phyloP scores from a whole-genome alignment of 2,113 vertebrate species.

The Petrocephalus microphthalmus region DNA sequence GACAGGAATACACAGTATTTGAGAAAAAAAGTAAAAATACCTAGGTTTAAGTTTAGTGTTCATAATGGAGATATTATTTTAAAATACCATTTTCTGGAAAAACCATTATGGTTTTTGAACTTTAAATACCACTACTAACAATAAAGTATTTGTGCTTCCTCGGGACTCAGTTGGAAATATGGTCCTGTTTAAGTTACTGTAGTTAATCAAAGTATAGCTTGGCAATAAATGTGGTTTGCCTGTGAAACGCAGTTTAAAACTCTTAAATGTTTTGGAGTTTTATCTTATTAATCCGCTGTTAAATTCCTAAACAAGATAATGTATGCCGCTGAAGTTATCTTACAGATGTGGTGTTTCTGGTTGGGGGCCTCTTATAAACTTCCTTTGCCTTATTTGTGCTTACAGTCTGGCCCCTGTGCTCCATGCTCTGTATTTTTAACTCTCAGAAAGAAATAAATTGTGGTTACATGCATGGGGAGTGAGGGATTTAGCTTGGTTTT shows the following conservation, averaged over 20 bases:
- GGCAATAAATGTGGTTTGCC: not conserved
- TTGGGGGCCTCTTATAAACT: not conserved
- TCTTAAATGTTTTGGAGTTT: not conserved
- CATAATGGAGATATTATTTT: not conserved
- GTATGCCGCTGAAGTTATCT: not conserved
- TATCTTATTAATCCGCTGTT: not conserved
- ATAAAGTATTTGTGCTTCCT: not conserved
- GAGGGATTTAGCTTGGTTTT: conserved; percentile 1
- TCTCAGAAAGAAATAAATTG: conserved; percentile 18
- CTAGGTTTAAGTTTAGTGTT: not conserved
- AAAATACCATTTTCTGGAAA: conserved; percentile 4
- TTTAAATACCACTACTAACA: conserved; percentile 1
- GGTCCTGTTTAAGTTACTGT: not conserved
- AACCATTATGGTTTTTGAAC: conserved; percentile 3
- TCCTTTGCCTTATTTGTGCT: not conserved
- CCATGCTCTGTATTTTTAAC: not conserved
- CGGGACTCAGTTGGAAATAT: not conserved
- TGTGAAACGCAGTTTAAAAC: not conserved
- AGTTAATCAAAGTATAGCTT: conserved; percentile 8
- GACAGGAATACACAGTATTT: not conserved
- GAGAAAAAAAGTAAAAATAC: conserved; percentile 12
- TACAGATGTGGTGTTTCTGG: not conserved
- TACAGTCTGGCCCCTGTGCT: not conserved
- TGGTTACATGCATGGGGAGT: not conserved
- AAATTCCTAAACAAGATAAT: not conserved